Evolutionary conservation across 2,113 vertebrate species (phyloP).

Genomic region (Pangasianodon hypophthalmus): DNA sequence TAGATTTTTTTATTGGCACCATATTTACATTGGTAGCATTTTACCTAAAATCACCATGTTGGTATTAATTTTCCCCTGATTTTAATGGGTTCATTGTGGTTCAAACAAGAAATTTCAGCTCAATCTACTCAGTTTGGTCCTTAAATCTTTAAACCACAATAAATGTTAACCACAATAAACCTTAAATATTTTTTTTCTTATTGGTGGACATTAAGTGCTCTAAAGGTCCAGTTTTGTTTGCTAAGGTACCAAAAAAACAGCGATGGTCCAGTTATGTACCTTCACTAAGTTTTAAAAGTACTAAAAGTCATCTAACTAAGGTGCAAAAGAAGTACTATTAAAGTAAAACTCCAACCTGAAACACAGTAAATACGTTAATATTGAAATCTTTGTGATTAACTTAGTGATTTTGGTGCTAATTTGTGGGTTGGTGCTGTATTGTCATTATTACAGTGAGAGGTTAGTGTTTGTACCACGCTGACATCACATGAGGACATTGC

Average conservation of each 20-base stretch:
- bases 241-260: neutral
- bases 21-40: neutral
- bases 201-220: neutral
- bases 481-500: no score
- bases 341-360: neutral
- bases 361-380: neutral
- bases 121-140: neutral
- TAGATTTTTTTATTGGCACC: neutral
- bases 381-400: neutral
- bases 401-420: neutral
- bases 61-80: neutral
- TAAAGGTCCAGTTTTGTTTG: neutral
- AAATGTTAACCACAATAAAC: neutral
- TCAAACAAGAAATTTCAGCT: neutral
- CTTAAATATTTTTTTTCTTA: neutral
- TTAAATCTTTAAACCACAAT: neutral
- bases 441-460: neutral
- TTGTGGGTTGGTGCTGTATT: neutral
- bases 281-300: neutral
- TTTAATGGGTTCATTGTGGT: neutral
- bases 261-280: neutral
- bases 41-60: neutral
- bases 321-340: neutral
- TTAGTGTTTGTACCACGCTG: neutral
- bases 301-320: neutral